These are phyloP conservation scores for Catocala sponsa DNA, from an alignment of 2,888 invertebrate species.

Conservation along the genomic window DNA sequence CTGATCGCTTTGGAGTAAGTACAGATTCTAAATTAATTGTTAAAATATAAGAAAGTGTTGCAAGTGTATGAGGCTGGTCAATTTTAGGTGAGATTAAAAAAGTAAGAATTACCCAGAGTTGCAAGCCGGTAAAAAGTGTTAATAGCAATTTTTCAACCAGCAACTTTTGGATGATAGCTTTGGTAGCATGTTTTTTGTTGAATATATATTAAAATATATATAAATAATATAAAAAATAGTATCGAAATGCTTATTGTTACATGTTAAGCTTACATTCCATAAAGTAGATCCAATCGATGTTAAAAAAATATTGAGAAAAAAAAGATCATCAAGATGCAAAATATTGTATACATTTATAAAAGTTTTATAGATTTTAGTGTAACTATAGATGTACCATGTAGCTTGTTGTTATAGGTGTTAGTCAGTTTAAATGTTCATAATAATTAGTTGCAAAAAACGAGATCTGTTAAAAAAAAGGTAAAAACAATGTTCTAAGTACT, in stretches of 20 bases:
- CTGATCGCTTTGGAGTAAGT: conserved; percentile 49
- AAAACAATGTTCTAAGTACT: conserved; percentile 28
- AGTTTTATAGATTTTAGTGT: conserved; percentile 72
- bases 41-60: conserved; percentile 51
- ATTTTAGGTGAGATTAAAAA: conserved; percentile 70
- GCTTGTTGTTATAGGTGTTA: conserved; percentile 77
- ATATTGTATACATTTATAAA: conserved; percentile 85
- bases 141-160: conserved; percentile 29
- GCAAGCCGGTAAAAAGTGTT: conserved; percentile 31
- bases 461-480: conserved; percentile 41
- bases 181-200: conserved; percentile 40
- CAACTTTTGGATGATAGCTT: conserved; percentile 35
- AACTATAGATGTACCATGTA: conserved; percentile 68
- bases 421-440: conserved; percentile 68
- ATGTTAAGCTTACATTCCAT: conserved; percentile 76
- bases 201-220: conserved; percentile 33
- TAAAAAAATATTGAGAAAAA: conserved; percentile 58
- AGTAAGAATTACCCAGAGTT: conserved; percentile 35
- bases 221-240: conserved; percentile 51
- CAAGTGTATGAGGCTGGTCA: conserved; percentile 67
- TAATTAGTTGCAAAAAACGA: conserved; percentile 63
- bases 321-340: conserved; percentile 56
- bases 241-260: conserved; percentile 73
- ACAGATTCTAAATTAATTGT: conserved; percentile 75
- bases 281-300: conserved; percentile 70